Conservation (phyloP, 1,140 invertebrate genomes). For the Leptoteleia sp. region DNA sequence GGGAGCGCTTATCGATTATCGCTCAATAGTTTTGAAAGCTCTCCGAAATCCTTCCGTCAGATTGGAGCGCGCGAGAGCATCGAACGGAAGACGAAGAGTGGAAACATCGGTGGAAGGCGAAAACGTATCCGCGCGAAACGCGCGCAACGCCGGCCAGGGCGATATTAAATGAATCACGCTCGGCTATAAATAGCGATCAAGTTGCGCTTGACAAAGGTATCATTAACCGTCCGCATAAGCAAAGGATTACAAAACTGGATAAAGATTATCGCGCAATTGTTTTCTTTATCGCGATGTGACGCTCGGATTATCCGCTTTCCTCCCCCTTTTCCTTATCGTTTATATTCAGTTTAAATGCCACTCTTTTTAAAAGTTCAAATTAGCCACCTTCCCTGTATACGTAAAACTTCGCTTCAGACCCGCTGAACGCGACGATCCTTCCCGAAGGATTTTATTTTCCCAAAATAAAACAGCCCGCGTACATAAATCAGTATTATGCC, state of each 20-base stretch:
- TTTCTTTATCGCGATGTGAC: background rate
- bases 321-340: too few species aligned
- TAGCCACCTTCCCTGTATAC: too few species aligned
- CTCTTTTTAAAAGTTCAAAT: too few species aligned
- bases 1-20: conserved; percentile 55
- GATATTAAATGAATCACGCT: conserved; percentile 28
- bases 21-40: conserved; percentile 50
- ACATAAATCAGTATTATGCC: too few species aligned
- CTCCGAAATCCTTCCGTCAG: conserved; percentile 55
- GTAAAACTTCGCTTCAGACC: too few species aligned
- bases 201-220: conserved; percentile 20
- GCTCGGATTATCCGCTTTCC: too few species aligned
- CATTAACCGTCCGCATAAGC: conserved; percentile 24
- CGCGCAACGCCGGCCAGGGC: background rate
- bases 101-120: conserved; percentile 30
- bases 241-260: conserved; percentile 18
- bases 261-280: background rate
- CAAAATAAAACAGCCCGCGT: too few species aligned
- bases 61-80: conserved; percentile 25
- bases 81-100: conserved; percentile 20
- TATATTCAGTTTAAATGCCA: too few species aligned
- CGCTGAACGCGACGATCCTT: too few species aligned
- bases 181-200: conserved; percentile 34
- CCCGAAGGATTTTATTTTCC: too few species aligned
- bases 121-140: conserved; percentile 9